Evolutionary conservation across 2,797 vertebrate genomes (phyloP), one percentile per base, ranked within the genome.

Genomic region (Scleropages formosus): DNA sequence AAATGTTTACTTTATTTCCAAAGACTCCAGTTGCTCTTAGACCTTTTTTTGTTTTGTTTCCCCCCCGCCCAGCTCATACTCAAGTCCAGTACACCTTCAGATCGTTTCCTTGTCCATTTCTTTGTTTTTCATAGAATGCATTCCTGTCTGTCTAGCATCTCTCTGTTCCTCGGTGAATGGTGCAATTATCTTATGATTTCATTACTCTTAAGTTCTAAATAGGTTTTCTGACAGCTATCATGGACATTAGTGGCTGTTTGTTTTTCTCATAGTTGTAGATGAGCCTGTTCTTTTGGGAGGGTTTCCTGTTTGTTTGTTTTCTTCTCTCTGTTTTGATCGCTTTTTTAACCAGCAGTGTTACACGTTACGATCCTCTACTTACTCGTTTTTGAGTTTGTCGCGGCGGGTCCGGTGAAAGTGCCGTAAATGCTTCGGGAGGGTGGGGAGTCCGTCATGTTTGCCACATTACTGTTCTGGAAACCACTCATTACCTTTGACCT

Each of bases 101-200:
- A 85, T 91, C 87, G 91, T 91, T 85, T 88, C 79, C 88, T 72
- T 78, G 68, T 84, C 78, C 79, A 72, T 65, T 70, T 89, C 84
- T 88, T 89, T 87, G 82, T 90, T 94, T 39, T 83, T 82, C 79
- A 88, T 96, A 90, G 92, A 95, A 94, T 95, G 94, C 94, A 94
- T 96, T 94, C 92, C 92, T 95, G 92, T 96, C 89, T 95, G 94
- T 95, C 91, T 89, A 91, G 91, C 94, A 93, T 92, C 85, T 90
- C 81, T 93, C 85, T 91, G 90, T 93, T 82, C 88, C 87, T 92
- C 80, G 87, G 89, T 91, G 89, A 90, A 86, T 90, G 87, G 87
- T 83, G 86, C 85, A 90, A 87, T 44, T 67, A 80, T 90, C 84
- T 84, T 88, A 79, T 86, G 80, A 88, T 88, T 92, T 84, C 87